These are phyloP conservation scores for Scleropages formosus DNA, from an alignment of 2,797 vertebrate species.

Conservation along the genomic window DNA sequence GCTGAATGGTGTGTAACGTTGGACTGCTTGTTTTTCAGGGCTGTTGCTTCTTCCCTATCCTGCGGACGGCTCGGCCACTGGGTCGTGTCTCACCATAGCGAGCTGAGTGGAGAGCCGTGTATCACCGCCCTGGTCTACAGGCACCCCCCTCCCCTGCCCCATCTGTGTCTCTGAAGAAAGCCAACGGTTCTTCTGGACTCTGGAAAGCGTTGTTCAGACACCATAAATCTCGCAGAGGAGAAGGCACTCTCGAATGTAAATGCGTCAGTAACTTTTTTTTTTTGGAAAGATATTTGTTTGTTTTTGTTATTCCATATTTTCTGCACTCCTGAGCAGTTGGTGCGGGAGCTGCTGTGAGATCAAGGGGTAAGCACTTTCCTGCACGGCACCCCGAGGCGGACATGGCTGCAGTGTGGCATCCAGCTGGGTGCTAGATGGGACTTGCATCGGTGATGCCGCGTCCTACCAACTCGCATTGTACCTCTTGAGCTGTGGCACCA, in stretches of 20 bases:
- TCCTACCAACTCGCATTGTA: background rate
- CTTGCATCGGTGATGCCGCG: background rate
- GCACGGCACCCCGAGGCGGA: background rate
- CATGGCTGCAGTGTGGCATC: background rate
- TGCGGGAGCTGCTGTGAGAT: background rate
- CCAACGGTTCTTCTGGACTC: background rate
- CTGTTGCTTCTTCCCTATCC: conserved; percentile 29
- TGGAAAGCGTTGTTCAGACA: background rate
- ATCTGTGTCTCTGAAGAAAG: background rate
- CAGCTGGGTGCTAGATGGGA: background rate
- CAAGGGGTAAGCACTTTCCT: background rate
- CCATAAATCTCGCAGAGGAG: background rate
- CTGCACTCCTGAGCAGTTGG: background rate
- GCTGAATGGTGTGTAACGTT: background rate
- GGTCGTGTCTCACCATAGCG: too few species aligned
- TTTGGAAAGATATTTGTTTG: background rate
- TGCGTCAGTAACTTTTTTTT: too few species aligned
- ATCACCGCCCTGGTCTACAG: background rate
- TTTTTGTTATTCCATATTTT: background rate
- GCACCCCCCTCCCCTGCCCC: too few species aligned
- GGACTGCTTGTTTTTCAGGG: conserved; percentile 55
- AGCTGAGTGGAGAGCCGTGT: too few species aligned
- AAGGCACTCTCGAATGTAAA: background rate
- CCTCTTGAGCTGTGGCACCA: background rate
- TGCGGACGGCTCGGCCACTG: conserved; percentile 30